Base-by-base conservation (phyloP, 2,113 vertebrate species). In the Scophthalmus maximus region DNA sequence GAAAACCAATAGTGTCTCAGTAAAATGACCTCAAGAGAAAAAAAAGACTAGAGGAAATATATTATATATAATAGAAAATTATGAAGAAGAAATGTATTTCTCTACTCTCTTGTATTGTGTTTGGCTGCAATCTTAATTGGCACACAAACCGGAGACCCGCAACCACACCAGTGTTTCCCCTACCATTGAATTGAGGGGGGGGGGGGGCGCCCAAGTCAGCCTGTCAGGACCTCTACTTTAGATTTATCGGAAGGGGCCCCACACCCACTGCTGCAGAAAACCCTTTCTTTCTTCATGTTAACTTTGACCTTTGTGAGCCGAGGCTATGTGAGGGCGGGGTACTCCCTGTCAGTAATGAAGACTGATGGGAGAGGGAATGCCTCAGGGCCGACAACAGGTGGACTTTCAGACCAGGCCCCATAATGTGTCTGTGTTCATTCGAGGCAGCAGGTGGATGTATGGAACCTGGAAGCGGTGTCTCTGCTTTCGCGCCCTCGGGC, bases 361-460 rank as follows among this genome's bases (percentile, higher is more conserved):
- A 84, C 62, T 25, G 79, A 82, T 76, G 1, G 29, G 8, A 2
- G 73, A 4, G n/a, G 58, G 55, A 59, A 57, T 8, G 59, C 81
- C 79, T 70, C 32, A 0, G 64, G 81, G 79, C 47, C 0, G 1
- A 61, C 67, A 65, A 62, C 87, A 85, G 82, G 79, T 88, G 83
- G 74, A 68, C 30, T 20, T 55, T 42, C 40, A 20, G 51, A 52
- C 34, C 36, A 30, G 61, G 52, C 52, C 27, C 47, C 60, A 26
- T 36, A 51, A 29, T 34, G 68, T 53, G 61, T 53, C 70, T 57
- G 68, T 23, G 65, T 81, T 81, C 59, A 26, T 29, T 73, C 36
- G 56, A 7, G 34, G 51, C 76, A 78, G 70, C 67, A 80, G 88
- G 79, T 75, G 76, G 59, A 82, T 78, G 71, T 38, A 63, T 29